Conservation (phyloP, 2,113 vertebrate species). For the Sphyrna mokarran region DNA sequence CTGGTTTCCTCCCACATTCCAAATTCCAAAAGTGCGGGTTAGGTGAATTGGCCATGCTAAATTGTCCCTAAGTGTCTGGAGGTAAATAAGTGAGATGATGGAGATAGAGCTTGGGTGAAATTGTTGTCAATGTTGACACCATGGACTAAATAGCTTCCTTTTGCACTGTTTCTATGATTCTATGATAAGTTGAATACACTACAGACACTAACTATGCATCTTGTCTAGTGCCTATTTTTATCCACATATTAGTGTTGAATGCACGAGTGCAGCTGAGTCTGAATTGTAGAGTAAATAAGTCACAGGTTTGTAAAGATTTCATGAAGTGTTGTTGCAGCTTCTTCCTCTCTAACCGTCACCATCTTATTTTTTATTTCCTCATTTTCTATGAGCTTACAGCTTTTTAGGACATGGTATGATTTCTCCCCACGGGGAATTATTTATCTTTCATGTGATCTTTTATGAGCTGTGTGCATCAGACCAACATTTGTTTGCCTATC, state of each 20-base stretch:
- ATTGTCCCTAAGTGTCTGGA: no score
- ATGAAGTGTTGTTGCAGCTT: background rate
- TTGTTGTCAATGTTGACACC: no score
- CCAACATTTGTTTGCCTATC: no score
- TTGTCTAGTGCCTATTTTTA: background rate
- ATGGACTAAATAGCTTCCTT: no score
- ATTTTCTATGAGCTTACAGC: background rate
- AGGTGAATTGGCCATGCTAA: no score
- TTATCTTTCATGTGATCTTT: no score
- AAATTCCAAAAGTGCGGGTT: no score
- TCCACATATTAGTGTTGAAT: background rate
- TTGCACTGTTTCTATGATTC: no score
- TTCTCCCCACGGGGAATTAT: background rate
- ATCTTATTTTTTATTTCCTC: background rate
- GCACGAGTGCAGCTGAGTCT: slow-evolving; percentile 3
- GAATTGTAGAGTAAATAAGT: slow-evolving; percentile 40
- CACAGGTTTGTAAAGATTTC: background rate
- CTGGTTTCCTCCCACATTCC: no score
- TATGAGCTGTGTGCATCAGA: no score
- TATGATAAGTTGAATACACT: background rate
- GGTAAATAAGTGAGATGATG: no score
- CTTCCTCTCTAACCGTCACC: background rate
- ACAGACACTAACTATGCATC: background rate
- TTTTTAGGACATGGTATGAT: background rate
- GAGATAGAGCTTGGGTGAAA: no score